Evolutionary conservation across 2,888 invertebrate species (phyloP).

Genomic region (Pristionchus entomophagus): DNA sequence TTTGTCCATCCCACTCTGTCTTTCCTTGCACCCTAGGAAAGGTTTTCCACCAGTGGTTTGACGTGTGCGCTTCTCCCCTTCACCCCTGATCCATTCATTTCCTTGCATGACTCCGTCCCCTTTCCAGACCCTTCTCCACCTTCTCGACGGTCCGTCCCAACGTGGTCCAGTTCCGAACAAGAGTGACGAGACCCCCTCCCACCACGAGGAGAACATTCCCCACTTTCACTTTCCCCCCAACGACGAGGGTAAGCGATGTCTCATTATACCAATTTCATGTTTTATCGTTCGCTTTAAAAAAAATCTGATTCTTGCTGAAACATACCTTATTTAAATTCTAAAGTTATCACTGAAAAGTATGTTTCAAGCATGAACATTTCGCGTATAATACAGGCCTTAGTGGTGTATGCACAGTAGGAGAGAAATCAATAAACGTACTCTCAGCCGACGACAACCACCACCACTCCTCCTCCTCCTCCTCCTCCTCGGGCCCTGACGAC

Average conservation of each 20-base stretch:
- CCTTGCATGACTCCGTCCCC: background rate
- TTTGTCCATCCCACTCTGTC: constrained; percentile 19
- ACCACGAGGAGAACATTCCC: constrained; percentile 22
- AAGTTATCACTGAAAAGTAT: too few relatives aligned
- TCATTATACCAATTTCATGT: background rate
- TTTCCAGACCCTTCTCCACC: constrained; percentile 33
- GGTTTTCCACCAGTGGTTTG: background rate
- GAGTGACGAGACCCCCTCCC: constrained; percentile 42
- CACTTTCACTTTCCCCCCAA: too few relatives aligned
- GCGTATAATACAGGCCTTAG: background rate
- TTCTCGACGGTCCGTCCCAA: constrained; percentile 47
- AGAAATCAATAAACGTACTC: background rate
- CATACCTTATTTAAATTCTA: too few relatives aligned
- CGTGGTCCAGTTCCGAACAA: constrained; percentile 49
- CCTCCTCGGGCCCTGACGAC: background rate
- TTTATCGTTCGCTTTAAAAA: too few relatives aligned
- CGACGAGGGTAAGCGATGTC: background rate
- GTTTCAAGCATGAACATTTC: background rate
- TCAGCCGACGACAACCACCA: constrained; percentile 33
- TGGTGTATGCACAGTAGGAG: too few relatives aligned
- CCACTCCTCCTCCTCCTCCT: constrained; percentile 29
- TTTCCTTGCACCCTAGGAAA: background rate
- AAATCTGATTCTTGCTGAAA: too few relatives aligned
- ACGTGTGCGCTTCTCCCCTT: background rate
- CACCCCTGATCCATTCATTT: too few relatives aligned